Evolutionary conservation across 2,888 invertebrate genomes (phyloP).

Genomic region (Drosophila diplacantha): DNA sequence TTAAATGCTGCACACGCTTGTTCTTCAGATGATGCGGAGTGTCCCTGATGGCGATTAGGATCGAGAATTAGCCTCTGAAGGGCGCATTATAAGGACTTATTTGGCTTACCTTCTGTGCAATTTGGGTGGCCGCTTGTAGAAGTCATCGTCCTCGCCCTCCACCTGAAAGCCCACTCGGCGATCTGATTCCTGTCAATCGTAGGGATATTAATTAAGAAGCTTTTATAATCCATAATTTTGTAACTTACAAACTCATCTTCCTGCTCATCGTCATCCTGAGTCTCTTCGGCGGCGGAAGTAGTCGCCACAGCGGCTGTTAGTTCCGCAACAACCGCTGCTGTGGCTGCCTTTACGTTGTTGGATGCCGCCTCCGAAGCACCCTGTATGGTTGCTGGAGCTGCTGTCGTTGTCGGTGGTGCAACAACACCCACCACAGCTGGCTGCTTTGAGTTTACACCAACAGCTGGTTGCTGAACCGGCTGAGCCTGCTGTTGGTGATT

Average conservation of each 20-base stretch:
- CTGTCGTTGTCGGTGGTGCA: conserved; percentile 53
- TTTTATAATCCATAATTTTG: background rate
- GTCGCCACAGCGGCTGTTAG: conserved; percentile 27
- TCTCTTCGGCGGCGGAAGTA: conserved; percentile 28
- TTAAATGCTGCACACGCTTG: conserved; percentile 88
- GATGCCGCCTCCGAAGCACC: conserved; percentile 43
- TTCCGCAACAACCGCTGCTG: conserved; percentile 48
- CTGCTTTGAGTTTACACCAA: conserved; percentile 54
- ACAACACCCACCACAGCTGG: conserved; percentile 29
- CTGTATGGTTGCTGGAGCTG: conserved; percentile 55
- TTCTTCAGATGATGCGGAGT: conserved; percentile 99
- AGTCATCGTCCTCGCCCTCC: conserved; percentile 77
- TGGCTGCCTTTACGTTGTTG: conserved; percentile 24
- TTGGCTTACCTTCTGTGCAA: conserved; percentile 76
- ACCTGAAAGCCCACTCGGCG: conserved; percentile 83
- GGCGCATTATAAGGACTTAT: background rate
- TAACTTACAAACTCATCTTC: conserved; percentile 82
- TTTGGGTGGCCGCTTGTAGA: conserved; percentile 77
- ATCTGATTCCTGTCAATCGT: conserved; percentile 77
- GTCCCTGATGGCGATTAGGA: conserved; percentile 86
- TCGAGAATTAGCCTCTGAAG: background rate
- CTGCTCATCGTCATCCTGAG: conserved; percentile 82
- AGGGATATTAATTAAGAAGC: background rate
- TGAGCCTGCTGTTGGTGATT: conserved; percentile 56
- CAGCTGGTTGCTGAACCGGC: conserved; percentile 53